Evolutionary conservation across 2,113 vertebrate genomes (phyloP).

Genomic region (Triplophysa siluroides): DNA sequence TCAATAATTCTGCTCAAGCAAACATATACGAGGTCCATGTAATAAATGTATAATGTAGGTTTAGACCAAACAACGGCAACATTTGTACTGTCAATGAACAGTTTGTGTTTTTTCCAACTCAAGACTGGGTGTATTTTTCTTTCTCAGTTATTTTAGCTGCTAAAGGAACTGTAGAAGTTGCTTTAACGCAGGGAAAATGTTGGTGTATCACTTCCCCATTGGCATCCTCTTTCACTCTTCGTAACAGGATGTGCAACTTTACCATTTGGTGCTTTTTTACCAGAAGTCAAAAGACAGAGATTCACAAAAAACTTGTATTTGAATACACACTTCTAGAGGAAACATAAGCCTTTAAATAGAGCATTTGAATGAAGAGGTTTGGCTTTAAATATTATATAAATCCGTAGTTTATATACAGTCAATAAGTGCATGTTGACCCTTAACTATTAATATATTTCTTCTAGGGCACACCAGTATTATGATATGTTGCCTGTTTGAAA

Average conservation of each 20-base stretch:
- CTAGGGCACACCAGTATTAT: neutral
- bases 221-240: constrained; percentile 35
- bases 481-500: too few relatives aligned
- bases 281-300: neutral
- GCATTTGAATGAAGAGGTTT: too few relatives aligned
- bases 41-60: too few relatives aligned
- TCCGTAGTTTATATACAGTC: too few relatives aligned
- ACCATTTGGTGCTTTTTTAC: neutral
- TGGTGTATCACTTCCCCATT: constrained; percentile 46
- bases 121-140: neutral
- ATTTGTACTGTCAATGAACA: neutral
- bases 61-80: too few relatives aligned
- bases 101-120: neutral
- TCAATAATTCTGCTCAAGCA: too few relatives aligned
- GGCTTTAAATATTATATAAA: too few relatives aligned
- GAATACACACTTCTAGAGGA: neutral
- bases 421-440: too few relatives aligned
- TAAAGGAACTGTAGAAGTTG: neutral
- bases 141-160: neutral
- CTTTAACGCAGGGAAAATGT: neutral
- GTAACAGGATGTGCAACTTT: constrained; percentile 45
- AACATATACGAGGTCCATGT: too few relatives aligned
- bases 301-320: neutral
- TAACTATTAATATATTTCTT: neutral
- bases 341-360: neutral